Evolutionary conservation across 2,797 vertebrate species (phyloP).

Genomic region (Philypnodon macrostomus): DNA sequence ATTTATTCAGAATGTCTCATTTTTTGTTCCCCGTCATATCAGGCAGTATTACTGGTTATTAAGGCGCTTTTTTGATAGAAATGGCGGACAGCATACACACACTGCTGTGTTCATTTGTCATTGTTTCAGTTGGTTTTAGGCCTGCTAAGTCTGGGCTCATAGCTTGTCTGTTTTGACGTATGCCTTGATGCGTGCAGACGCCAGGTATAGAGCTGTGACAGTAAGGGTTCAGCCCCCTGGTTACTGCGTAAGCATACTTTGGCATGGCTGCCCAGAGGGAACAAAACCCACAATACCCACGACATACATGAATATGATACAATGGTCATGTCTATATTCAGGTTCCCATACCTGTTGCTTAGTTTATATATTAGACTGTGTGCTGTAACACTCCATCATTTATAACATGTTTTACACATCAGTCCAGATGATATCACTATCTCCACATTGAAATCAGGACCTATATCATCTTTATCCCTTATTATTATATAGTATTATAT

Average conservation of each 20-base stretch:
- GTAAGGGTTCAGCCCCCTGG: conserved; percentile 40
- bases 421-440: too few species aligned
- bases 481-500: too few species aligned
- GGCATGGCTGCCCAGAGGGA: conserved; percentile 26
- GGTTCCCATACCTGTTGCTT: too few species aligned
- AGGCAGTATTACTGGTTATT: conserved; percentile 60
- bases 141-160: conserved; percentile 34
- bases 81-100: conserved; percentile 25
- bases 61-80: conserved; percentile 31
- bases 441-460: too few species aligned
- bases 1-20: conserved; percentile 75
- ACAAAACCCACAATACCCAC: too few species aligned
- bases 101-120: conserved; percentile 38
- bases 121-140: conserved; percentile 39
- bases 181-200: conserved; percentile 34
- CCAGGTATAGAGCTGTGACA: conserved; percentile 48
- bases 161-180: conserved; percentile 59
- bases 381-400: too few species aligned
- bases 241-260: conserved; percentile 34
- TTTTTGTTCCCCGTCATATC: conserved; percentile 63
- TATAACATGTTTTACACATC: too few species aligned
- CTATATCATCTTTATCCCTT: too few species aligned
- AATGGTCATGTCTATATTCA: too few species aligned
- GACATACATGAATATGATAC: too few species aligned
- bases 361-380: too few species aligned